Percentiles rank a stretch among this genome's conserved stretches.
Evolutionary conservation across 2,113 vertebrate genomes (phyloP).

Genomic region (Mirounga angustirostris): DNA sequence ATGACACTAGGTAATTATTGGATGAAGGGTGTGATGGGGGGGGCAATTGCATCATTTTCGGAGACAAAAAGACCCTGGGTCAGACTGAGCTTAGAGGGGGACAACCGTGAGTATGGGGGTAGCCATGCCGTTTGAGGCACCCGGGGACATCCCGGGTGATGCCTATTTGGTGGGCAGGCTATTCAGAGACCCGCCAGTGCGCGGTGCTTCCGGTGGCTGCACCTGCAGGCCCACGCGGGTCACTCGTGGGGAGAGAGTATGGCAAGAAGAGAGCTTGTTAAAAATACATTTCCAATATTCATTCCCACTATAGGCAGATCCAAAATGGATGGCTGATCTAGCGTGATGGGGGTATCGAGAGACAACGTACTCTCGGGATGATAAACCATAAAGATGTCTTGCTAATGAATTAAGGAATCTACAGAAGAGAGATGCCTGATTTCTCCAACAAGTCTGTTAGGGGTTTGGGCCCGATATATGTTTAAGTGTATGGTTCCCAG

Average conservation of each 20-base stretch:
- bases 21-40: background rate
- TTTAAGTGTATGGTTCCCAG: background rate
- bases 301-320: background rate
- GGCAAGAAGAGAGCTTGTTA: background rate
- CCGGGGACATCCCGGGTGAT: background rate
- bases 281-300: constrained; percentile 2
- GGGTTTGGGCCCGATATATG: background rate
- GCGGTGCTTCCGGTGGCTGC: background rate
- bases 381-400: background rate
- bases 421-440: background rate
- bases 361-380: background rate
- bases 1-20: background rate
- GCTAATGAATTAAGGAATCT: background rate
- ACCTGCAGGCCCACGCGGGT: background rate
- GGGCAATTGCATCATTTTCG: background rate
- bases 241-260: background rate
- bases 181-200: background rate
- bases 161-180: background rate
- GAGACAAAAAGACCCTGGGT: background rate
- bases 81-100: background rate
- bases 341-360: background rate
- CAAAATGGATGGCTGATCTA: background rate
- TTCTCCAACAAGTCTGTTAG: constrained; percentile 1
- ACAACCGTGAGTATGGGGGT: background rate
- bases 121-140: background rate